Evolutionary conservation across 2,888 invertebrate genomes (phyloP).

Genomic region (Calameuta idolon): DNA sequence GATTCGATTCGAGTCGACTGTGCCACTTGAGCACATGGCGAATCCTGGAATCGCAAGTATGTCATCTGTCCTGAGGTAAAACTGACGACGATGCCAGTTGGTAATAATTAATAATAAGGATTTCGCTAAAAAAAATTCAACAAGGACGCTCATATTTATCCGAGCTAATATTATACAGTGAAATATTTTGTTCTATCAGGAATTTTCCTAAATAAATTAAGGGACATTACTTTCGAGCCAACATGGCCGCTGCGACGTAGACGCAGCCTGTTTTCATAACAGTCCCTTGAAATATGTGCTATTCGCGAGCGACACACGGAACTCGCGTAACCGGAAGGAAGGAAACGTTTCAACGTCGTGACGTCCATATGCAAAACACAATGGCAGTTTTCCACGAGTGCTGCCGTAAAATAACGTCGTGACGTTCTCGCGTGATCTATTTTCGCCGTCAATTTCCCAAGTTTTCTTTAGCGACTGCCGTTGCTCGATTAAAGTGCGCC

Average conservation of each 20-base stretch:
- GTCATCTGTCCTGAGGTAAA: not conserved
- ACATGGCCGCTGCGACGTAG: not conserved
- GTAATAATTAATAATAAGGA: too few relatives aligned
- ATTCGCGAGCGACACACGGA: slow-evolving; percentile 8
- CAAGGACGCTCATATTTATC: too few relatives aligned
- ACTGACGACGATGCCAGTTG: too few relatives aligned
- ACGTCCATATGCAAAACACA: not conserved
- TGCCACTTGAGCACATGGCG: not conserved
- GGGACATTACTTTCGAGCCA: not conserved
- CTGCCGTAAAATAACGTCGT: not conserved
- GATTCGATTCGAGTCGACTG: not conserved
- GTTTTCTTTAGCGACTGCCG: not conserved
- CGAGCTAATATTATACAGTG: not conserved
- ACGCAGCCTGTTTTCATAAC: slow-evolving; percentile 19
- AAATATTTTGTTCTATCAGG: not conserved
- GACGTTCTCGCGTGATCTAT: not conserved
- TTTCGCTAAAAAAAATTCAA: too few relatives aligned
- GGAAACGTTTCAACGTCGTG: not conserved
- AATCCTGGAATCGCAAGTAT: not conserved
- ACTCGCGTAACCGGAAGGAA: not conserved
- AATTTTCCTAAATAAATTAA: not conserved
- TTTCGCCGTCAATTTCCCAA: not conserved
- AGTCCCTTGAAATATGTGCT: slow-evolving; percentile 24
- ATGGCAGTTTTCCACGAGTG: not conserved
- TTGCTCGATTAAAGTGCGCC: not conserved